Evolutionary conservation across 37 sponge, comb jelly and placozoan species (phyloP).

Genomic region (Aplysina aerophoba): DNA sequence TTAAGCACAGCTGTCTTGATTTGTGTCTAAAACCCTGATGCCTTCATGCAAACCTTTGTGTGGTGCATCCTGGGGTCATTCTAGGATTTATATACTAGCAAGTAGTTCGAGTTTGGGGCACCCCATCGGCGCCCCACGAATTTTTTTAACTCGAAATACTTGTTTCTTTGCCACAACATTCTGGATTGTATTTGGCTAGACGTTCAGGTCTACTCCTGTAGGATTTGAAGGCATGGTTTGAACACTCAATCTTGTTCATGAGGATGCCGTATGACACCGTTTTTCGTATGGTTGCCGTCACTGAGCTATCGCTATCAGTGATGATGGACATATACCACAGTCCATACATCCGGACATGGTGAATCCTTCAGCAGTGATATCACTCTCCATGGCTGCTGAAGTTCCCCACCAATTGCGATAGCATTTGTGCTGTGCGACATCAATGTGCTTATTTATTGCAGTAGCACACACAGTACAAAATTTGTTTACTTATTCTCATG

Average conservation of each 20-base stretch:
- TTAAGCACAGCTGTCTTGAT: too few species aligned
- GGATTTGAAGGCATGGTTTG: conserved; percentile 58
- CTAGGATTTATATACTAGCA: too few species aligned
- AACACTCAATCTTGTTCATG: conserved; percentile 54
- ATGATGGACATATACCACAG: conserved; percentile 43
- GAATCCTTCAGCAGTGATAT: conserved; percentile 34
- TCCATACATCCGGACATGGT: conserved; percentile 30
- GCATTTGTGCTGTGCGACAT: background rate
- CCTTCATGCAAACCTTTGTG: too few species aligned
- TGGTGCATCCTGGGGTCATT: too few species aligned
- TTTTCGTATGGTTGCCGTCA: conserved; percentile 22
- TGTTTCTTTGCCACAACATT: conserved; percentile 45
- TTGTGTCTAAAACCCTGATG: too few species aligned
- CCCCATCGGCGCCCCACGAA: too few species aligned
- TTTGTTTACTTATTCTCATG: conserved; percentile 59
- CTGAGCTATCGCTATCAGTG: conserved; percentile 10
- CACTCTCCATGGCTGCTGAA: conserved; percentile 24
- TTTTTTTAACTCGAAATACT: too few species aligned
- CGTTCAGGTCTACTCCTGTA: conserved; percentile 43
- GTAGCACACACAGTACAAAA: conserved; percentile 47
- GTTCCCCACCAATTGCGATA: conserved; percentile 10
- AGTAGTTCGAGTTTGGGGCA: too few species aligned
- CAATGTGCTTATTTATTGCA: background rate
- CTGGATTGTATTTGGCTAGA: conserved; percentile 28
- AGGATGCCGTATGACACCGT: conserved; percentile 42